phyloP scores from a whole-genome alignment of 2,888 invertebrate species.

The Epinotia bilunana region DNA sequence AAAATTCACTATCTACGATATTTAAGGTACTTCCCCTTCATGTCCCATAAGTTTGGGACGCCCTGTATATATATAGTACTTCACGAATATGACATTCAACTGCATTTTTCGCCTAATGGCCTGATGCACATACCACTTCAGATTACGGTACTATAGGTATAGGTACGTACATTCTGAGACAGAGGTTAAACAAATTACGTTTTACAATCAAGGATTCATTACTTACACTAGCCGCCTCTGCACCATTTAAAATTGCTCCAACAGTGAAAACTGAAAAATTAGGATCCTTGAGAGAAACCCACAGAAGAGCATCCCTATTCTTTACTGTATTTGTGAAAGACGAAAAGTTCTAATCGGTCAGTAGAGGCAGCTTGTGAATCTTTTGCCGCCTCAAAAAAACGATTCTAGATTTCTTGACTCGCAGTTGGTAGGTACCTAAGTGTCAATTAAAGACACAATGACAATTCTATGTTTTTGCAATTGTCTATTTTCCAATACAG shows the following conservation, averaged over 20 bases:
- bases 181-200: background rate
- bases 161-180: background rate
- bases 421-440: no score
- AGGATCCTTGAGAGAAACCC: background rate
- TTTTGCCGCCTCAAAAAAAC: background rate
- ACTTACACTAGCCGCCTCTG: conserved; percentile 22
- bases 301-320: background rate
- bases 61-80: no score
- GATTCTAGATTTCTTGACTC: no score
- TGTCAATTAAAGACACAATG: background rate
- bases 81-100: background rate
- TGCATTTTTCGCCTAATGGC: background rate
- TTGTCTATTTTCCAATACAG: no score
- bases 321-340: background rate
- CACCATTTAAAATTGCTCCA: conserved; percentile 2
- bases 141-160: conserved; percentile 1
- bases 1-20: no score
- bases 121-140: conserved; percentile 33
- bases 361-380: background rate
- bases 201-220: background rate
- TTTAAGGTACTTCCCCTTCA: no score
- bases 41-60: no score
- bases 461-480: no score
- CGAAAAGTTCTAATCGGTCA: background rate
- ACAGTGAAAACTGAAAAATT: conserved; percentile 23